Base-by-base conservation (phyloP, 2,797 vertebrate species). In the Oophaga sylvatica region DNA sequence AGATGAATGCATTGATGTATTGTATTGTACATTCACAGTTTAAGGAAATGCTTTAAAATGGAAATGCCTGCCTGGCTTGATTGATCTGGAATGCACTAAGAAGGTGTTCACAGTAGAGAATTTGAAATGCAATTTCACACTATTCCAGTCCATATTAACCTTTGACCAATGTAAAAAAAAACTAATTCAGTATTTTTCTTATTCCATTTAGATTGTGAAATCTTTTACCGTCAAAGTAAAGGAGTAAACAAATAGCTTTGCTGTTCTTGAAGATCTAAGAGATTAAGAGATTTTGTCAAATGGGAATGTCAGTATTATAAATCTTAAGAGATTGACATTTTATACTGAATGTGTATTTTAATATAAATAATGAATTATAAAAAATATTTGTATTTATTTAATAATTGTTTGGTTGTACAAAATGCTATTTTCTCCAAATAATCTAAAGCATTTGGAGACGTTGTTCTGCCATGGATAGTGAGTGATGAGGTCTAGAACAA, bases 61-160 rank as follows among this genome's bases (percentile, higher is more conserved):
- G 85, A 85, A 88, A 88, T 88, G 83, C 83, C 20, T 76, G 53
- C 31, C 82, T 76, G 67, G n/a, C n/a, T n/a, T n/a, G 83, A 88
- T 88, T 88, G 87, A 88, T 88, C 68, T 88, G 78, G 87, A 81
- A 81, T 85, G 83, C 78, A 81, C 59, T 88, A n/a, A n/a, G n/a
- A 85, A 85, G 83, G 68, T 80, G 78, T 88, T 88, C 85, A 75
- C 82, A 80, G 87, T 81, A 83, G 29, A 85, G 78, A 65, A 81
- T 65, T 81, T 56, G 68, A 48, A 88, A 88, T 81, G 83, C 67
- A 75, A 88, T 88, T 88, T 81, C 59, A 85, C 59, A 76, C n/a
- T 63, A 45, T 80, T 85, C 67, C 57, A 81, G 35, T 85, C 59
- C 78, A 76, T 71, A 85, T 85, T 88, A 88, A 88, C 83, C 83